Conservation (phyloP, 2,113 vertebrate genomes). For the Scophthalmus maximus region DNA sequence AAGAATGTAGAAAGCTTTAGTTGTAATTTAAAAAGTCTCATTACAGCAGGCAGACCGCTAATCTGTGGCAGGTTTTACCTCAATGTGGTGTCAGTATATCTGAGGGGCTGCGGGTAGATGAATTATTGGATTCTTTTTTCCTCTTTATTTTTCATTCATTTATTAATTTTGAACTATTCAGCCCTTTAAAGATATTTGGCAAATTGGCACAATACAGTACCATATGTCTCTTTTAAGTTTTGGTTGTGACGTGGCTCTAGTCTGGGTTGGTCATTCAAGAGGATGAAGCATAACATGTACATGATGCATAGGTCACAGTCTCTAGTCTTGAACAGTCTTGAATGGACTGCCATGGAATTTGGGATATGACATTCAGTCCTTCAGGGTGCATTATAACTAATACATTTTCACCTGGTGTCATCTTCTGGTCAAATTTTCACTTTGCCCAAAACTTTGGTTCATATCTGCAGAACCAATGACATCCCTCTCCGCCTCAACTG, state of each 20-base stretch:
- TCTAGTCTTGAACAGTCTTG: too few relatives aligned
- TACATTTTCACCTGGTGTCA: background rate
- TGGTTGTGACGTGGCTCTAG: background rate
- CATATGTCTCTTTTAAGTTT: background rate
- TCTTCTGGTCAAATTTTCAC: background rate
- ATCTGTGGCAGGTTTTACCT: background rate
- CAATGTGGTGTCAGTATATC: too few relatives aligned
- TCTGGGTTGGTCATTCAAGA: too few relatives aligned
- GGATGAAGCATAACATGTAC: too few relatives aligned
- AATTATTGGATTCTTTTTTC: too few relatives aligned
- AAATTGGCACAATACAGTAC: background rate
- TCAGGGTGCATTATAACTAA: background rate
- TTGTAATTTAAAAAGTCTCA: constrained; percentile 24
- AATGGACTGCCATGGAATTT: background rate
- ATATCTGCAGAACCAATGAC: background rate
- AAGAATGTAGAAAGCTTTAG: constrained; percentile 18
- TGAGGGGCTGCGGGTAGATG: too few relatives aligned
- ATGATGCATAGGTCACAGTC: too few relatives aligned
- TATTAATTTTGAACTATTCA: too few relatives aligned
- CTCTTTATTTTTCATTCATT: too few relatives aligned
- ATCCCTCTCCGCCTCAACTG: background rate
- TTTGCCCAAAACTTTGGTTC: background rate
- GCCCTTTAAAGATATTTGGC: too few relatives aligned
- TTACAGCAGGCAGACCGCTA: constrained; percentile 1
- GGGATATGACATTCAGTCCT: background rate